These are phyloP conservation scores for Sebastes matsubarae DNA, from an alignment of 2,797 vertebrate genomes.

Conservation along the genomic window DNA sequence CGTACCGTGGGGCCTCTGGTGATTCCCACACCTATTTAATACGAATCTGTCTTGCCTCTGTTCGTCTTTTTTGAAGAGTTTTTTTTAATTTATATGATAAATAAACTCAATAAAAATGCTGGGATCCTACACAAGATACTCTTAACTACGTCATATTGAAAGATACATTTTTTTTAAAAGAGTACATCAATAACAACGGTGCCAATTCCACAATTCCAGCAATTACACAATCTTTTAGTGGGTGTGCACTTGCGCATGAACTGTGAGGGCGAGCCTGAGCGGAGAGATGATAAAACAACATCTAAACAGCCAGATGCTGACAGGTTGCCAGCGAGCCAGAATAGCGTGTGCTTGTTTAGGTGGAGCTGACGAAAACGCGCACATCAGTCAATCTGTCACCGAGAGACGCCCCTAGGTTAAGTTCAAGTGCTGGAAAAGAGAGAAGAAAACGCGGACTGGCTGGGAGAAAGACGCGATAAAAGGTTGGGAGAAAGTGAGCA, in stretches of 20 bases:
- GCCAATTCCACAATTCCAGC: not conserved
- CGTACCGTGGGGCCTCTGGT: too few relatives aligned
- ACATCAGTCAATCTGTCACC: slow-evolving; percentile 74
- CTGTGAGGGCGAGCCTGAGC: slow-evolving; percentile 26
- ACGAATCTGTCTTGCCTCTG: not conserved
- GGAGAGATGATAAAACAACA: slow-evolving; percentile 42
- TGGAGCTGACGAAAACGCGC: slow-evolving; percentile 50
- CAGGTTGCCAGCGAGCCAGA: slow-evolving; percentile 47
- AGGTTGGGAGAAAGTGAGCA: not conserved
- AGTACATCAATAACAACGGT: not conserved
- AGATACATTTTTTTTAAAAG: not conserved
- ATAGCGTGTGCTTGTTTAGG: slow-evolving; percentile 54
- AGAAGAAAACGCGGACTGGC: not conserved
- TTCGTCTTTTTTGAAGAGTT: not conserved
- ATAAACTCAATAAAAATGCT: not conserved
- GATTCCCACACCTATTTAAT: too few relatives aligned
- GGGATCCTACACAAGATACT: not conserved
- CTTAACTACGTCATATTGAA: not conserved
- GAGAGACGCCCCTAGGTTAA: slow-evolving; percentile 59
- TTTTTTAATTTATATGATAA: not conserved
- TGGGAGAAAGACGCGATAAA: not conserved
- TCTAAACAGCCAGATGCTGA: slow-evolving; percentile 47
- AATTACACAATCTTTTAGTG: too few relatives aligned
- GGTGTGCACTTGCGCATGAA: slow-evolving; percentile 14
- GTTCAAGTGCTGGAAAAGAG: slow-evolving; percentile 42